Evolutionary conservation across 2,888 invertebrate genomes (phyloP), one percentile per base, ranked within the genome.

Genomic region (Unio delphinus): DNA sequence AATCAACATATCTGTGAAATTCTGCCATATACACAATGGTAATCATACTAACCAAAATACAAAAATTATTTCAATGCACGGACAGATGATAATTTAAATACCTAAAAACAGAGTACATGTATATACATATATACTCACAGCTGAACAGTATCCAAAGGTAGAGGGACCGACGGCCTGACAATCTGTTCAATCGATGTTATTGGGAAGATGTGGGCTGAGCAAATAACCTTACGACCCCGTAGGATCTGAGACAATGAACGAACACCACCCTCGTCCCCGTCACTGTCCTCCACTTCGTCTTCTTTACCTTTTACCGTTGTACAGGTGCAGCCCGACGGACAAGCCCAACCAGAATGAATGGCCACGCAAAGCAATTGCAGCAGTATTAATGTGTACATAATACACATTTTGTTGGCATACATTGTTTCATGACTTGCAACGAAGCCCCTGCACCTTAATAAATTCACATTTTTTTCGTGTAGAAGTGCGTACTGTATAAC

Each of bases 111-210:
- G 11, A 3, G 11, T 45, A 15, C 1, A 34, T 1, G 5, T 34
- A 2, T 34, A 34, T 45, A 15, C 11, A 45, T 45, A 45, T 45
- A 73, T 80, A 83, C 83, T 83, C 76, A 83, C 83, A 83, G 74
- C 65, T 79, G 75, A 61, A 82, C 80, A 63, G 83, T 82, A 69
- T 83, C 83, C 30, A 78, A 73, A 17, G 77, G 77, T 23, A 77
- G 74, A 18, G 69, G 69, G 23, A 65, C 73, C 1, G 67, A 67
- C 18, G 75, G 78, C 55, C 76, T 74, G 28, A 67, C 73, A 20
- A 81, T 68, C 55, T 80, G 75, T 28, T 75, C 68, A 17, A 82
- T 69, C 8, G 81, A 74, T 20, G 65, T 80, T 65, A 82, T 79
- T 18, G 80, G 79, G 60, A 76, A 75, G 6, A 78, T 76, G 20